Evolutionary conservation across 2,113 vertebrate genomes (phyloP).

Genomic region (Gallinago paraguaiae): DNA sequence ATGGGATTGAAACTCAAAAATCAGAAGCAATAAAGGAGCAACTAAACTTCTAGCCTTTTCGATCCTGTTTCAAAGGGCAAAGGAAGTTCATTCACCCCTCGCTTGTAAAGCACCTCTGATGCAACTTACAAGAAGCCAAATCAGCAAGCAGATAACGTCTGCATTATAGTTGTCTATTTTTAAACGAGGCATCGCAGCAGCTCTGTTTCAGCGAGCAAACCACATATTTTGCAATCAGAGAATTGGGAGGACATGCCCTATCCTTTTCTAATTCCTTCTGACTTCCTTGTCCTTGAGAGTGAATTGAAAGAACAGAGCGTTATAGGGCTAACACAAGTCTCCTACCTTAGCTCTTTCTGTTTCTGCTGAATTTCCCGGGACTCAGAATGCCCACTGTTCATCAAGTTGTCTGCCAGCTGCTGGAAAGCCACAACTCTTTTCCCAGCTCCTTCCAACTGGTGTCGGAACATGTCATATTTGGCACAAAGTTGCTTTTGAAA

Average conservation of each 20-base stretch:
- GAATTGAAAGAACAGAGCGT: neutral
- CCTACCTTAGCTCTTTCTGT: constrained; percentile 81
- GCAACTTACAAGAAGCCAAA: neutral
- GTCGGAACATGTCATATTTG: constrained; percentile 79
- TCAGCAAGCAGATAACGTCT: neutral
- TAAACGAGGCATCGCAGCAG: neutral
- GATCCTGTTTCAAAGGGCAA: neutral
- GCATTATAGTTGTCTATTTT: neutral
- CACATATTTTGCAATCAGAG: neutral
- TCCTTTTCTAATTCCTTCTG: neutral
- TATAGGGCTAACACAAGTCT: neutral
- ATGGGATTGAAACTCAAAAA: neutral
- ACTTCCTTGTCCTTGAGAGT: neutral
- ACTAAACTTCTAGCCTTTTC: neutral
- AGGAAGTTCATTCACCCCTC: neutral
- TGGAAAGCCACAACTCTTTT: constrained; percentile 75
- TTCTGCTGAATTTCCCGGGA: constrained; percentile 67
- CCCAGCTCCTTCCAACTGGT: constrained; percentile 78
- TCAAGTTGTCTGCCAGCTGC: constrained; percentile 73
- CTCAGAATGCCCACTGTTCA: constrained; percentile 71
- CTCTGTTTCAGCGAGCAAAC: neutral
- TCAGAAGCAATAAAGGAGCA: neutral
- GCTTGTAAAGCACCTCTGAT: neutral
- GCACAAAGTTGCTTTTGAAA: constrained; percentile 79
- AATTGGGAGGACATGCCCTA: neutral